Conservation (phyloP, 2,797 vertebrate genomes). For the Eleutherodactylus coqui region DNA sequence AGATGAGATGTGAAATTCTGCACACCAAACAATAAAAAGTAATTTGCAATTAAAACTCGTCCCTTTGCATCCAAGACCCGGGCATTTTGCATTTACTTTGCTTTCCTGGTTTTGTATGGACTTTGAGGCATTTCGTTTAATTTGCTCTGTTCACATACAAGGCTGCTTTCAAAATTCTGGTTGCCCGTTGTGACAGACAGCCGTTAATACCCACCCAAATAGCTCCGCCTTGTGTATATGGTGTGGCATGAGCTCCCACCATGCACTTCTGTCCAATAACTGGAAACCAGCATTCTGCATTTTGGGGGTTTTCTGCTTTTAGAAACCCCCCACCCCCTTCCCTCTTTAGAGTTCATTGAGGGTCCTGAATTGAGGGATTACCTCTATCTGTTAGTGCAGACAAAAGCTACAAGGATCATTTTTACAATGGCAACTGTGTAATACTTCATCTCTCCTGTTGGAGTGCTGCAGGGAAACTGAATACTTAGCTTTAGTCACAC, state of each 20-base stretch:
- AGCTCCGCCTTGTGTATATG: background rate
- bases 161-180: background rate
- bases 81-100: background rate
- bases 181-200: background rate
- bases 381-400: too few relatives aligned
- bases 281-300: too few relatives aligned
- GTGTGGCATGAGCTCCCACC: background rate
- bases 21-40: too few relatives aligned
- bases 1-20: too few relatives aligned
- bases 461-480: background rate
- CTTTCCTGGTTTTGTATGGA: background rate
- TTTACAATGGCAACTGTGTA: background rate
- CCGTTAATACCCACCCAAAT: background rate
- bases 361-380: too few relatives aligned
- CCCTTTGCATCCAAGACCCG: too few relatives aligned
- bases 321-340: too few relatives aligned
- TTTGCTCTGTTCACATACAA: background rate
- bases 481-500: background rate
- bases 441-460: background rate
- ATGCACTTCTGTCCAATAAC: background rate
- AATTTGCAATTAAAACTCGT: too few relatives aligned
- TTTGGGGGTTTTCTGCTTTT: too few relatives aligned
- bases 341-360: too few relatives aligned
- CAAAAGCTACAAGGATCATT: too few relatives aligned
- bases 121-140: background rate